phyloP scores from a whole-genome alignment of 2,113 vertebrate genomes.

The Antechinus flavipes region DNA sequence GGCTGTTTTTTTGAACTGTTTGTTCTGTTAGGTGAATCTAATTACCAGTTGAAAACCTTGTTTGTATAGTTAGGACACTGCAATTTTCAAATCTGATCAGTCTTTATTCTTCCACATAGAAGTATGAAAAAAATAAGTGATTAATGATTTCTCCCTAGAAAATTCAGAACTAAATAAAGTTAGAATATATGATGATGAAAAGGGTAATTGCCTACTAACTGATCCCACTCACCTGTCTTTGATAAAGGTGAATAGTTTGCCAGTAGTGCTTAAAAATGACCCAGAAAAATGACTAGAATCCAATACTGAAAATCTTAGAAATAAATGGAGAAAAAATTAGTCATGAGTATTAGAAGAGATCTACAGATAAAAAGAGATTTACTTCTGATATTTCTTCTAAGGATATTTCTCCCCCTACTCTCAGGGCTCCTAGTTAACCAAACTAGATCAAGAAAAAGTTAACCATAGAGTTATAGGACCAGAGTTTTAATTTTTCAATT shows the following conservation, averaged over 20 bases:
- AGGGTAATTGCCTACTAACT: slow-evolving; percentile 43
- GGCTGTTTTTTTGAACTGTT: slow-evolving; percentile 66
- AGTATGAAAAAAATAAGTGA: slow-evolving; percentile 58
- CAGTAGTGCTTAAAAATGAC: neutral
- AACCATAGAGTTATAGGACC: neutral
- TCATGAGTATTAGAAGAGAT: slow-evolving; percentile 34
- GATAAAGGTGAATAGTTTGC: slow-evolving; percentile 31
- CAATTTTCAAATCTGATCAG: slow-evolving; percentile 67
- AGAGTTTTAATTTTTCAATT: neutral
- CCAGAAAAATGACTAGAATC: neutral
- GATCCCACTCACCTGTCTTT: slow-evolving; percentile 53
- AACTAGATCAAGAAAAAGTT: neutral
- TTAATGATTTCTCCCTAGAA: slow-evolving; percentile 65
- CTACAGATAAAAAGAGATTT: neutral
- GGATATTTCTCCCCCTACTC: neutral
- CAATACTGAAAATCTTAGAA: slow-evolving; percentile 9
- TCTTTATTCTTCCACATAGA: slow-evolving; percentile 61
- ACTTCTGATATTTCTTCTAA: neutral
- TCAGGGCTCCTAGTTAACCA: slow-evolving; percentile 13
- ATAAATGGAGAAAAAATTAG: slow-evolving; percentile 20
- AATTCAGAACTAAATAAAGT: slow-evolving; percentile 55
- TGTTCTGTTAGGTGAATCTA: slow-evolving; percentile 69
- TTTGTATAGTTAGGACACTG: slow-evolving; percentile 55
- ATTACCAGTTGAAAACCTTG: slow-evolving; percentile 65
- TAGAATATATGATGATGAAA: slow-evolving; percentile 47